These are phyloP conservation scores for Chloroclystis v-ata DNA, from an alignment of 2,888 invertebrate genomes.

Conservation along the genomic window DNA sequence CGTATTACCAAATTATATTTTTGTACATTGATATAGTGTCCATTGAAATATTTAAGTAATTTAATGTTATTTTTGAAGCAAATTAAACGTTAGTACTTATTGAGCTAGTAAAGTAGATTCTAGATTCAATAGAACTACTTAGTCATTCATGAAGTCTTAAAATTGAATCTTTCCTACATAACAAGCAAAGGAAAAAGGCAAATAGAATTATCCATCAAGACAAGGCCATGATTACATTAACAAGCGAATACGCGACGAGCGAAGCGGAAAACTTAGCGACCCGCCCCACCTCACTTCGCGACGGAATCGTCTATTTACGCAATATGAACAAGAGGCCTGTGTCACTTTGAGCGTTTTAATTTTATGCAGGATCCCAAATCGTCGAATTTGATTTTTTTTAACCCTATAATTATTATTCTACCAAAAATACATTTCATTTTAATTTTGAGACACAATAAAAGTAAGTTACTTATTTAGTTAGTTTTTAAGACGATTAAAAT, in stretches of 20 bases:
- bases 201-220: conserved; percentile 47
- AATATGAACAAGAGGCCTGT: conserved; percentile 43
- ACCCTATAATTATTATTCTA: too few species aligned
- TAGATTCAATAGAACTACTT: neutral
- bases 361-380: too few species aligned
- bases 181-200: conserved; percentile 10
- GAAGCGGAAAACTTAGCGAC: conserved; percentile 63
- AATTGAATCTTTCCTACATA: neutral
- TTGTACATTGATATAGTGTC: too few species aligned
- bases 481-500: too few species aligned
- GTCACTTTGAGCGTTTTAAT: conserved; percentile 4
- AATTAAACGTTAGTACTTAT: too few species aligned
- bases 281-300: conserved; percentile 58
- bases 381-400: too few species aligned
- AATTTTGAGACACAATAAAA: too few species aligned
- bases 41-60: too few species aligned
- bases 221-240: conserved; percentile 60
- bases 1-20: too few species aligned
- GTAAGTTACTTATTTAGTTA: too few species aligned
- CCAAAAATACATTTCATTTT: too few species aligned
- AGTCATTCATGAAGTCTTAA: neutral
- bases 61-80: too few species aligned
- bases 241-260: conserved; percentile 56
- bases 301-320: conserved; percentile 68
- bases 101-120: neutral